These are phyloP conservation scores for Chionis minor DNA, from an alignment of 2,113 vertebrate genomes.

Conservation along the genomic window DNA sequence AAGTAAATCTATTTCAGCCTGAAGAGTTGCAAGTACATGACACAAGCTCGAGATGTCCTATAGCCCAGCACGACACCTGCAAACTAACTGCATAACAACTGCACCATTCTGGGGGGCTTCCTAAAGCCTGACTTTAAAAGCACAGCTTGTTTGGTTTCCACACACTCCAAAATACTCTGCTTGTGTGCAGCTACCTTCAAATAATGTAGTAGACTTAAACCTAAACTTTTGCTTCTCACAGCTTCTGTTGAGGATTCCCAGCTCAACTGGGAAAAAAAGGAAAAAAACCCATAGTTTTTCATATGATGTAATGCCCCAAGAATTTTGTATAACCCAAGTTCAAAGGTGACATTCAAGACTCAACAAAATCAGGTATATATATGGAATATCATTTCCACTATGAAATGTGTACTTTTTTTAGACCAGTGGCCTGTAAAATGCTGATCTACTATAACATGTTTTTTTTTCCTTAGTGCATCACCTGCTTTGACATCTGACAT, in stretches of 20 bases:
- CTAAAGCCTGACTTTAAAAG: neutral
- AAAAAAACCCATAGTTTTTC: accelerated
- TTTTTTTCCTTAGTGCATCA: neutral
- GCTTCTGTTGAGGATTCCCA: neutral
- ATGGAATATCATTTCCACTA: neutral
- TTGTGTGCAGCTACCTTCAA: neutral
- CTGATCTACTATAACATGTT: neutral
- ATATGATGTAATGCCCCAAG: neutral
- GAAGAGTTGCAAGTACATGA: accelerated
- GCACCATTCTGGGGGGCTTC: neutral
- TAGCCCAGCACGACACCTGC: neutral
- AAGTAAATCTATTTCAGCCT: neutral
- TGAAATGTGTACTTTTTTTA: neutral
- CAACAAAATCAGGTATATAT: neutral
- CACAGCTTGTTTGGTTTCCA: neutral
- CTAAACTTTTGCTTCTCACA: neutral
- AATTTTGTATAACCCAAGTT: neutral
- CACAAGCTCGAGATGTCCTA: neutral
- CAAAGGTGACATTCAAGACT: neutral
- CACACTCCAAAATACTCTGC: neutral
- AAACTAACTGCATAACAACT: neutral
- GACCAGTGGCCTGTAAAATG: neutral
- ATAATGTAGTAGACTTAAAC: neutral
- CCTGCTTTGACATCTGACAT: neutral
- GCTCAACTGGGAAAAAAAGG: neutral